Conservation (phyloP, 2,113 vertebrate species). For the Bujurquina vittata region DNA sequence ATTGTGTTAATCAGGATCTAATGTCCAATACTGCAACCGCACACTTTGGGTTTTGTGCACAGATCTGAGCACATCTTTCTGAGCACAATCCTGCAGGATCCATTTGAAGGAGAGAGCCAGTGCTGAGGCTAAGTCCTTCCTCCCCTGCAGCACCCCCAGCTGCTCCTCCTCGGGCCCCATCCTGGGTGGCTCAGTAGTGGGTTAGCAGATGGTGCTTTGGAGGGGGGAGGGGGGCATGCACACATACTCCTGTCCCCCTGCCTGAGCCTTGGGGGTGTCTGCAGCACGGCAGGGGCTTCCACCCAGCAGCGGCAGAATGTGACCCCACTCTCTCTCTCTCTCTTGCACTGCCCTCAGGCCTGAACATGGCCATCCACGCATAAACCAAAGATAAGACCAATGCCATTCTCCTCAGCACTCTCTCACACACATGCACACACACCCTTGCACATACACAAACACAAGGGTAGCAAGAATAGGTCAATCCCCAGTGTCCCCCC, state of each 20-base stretch:
- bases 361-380: slow-evolving; percentile 62
- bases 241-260: slow-evolving; percentile 61
- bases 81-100: slow-evolving; percentile 29
- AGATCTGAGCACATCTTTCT: slow-evolving; percentile 27
- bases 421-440: neutral
- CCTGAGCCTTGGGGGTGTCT: slow-evolving; percentile 63
- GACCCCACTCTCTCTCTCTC: slow-evolving; percentile 68
- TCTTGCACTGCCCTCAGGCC: slow-evolving; percentile 59
- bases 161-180: slow-evolving; percentile 65
- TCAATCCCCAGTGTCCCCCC: slow-evolving; percentile 51
- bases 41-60: slow-evolving; percentile 28
- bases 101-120: slow-evolving; percentile 25
- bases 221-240: slow-evolving; percentile 17
- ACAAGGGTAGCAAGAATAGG: slow-evolving; percentile 26
- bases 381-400: slow-evolving; percentile 72
- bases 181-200: slow-evolving; percentile 72
- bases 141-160: slow-evolving; percentile 60
- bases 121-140: slow-evolving; percentile 46
- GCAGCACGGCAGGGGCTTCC: slow-evolving; percentile 56
- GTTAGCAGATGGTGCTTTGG: slow-evolving; percentile 76
- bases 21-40: slow-evolving; percentile 41
- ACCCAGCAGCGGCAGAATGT: slow-evolving; percentile 73
- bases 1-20: slow-evolving; percentile 67
- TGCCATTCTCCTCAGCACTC: slow-evolving; percentile 48
- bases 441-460: neutral